Percentiles rank a stretch among this genome's conserved stretches.
Evolutionary conservation across 1,140 invertebrate genomes (phyloP).

Genomic region (Magallana ariakensis): DNA sequence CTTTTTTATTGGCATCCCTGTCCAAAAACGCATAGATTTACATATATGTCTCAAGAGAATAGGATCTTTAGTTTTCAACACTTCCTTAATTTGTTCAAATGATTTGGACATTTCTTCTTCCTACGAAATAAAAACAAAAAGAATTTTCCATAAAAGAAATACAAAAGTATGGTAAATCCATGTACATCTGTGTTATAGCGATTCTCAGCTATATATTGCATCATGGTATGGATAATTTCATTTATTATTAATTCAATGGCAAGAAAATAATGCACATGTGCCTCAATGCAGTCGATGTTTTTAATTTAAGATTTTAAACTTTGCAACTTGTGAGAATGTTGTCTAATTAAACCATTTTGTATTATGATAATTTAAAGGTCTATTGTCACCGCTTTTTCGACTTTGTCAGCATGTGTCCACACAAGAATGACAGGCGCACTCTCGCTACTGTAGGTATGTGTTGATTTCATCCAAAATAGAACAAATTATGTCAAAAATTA

Average conservation of each 20-base stretch:
- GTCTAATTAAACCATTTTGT: too few species aligned
- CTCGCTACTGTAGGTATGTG: not conserved
- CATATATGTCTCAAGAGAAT: not conserved
- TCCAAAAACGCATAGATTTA: not conserved
- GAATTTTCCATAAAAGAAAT: not conserved
- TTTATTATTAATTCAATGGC: not conserved
- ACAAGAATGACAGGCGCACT: not conserved
- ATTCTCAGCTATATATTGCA: not conserved
- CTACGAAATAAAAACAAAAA: not conserved
- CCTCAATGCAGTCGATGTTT: too few species aligned
- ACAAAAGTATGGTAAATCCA: not conserved
- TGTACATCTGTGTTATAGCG: not conserved
- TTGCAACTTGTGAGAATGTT: too few species aligned
- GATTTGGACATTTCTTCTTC: not conserved
- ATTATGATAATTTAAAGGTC: not conserved
- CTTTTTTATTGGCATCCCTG: too few species aligned
- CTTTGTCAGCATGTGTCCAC: not conserved
- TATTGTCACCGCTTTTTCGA: not conserved
- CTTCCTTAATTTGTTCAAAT: not conserved
- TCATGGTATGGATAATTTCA: not conserved
- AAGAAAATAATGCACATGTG: not conserved
- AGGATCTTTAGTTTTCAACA: not conserved
- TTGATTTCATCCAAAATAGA: not conserved
- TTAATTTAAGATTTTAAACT: too few species aligned
- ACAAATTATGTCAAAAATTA: not conserved